Evolutionary conservation across 2,888 invertebrate species (phyloP), one percentile per base, ranked within the genome.

Genomic region (Mantis religiosa): DNA sequence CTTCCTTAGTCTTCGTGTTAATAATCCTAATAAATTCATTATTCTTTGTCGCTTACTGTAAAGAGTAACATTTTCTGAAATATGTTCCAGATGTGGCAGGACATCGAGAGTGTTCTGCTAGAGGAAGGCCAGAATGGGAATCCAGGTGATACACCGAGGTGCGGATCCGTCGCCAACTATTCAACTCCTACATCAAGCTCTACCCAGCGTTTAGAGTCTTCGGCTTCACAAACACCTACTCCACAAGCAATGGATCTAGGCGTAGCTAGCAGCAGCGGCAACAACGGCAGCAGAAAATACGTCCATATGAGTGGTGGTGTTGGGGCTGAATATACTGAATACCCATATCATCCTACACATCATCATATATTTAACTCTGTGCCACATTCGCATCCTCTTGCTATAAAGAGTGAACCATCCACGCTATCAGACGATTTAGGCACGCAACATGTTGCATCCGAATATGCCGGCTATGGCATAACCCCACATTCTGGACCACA

Each of bases 51-150:
- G 20, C 15, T 71, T 6, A 25, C 54, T 20, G 54, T 8, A 71
- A 20, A 20, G 9, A 20, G 6, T 71, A 20, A 71, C 25, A 71
- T 71, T 71, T 25, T 6, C 3, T 71, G 20, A 71, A 20, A 71
- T 20, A 20, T 71, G 54, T 92, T 92, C 84, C 92, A 93, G 93
- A 93, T 93, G 93, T 93, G 93, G 93, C 93, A 93, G 91, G 93
- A 93, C 91, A 93, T 93, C 89, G 93, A 93, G 91, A 93, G 93
- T 91, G 93, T 93, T 47, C 91, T 93, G 82, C 91, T 93, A 90
- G 93, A 93, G 9, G 93, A 93, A 82, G 90, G 88, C 8, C 89
- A 88, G 34, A 88, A 91, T 91, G 54, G 54, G 20, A 71, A 25
- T 71, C 54, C 54, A 25, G 25, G 25, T 1, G 54, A 71, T 28